Conservation (phyloP, 2,888 invertebrate species). For the Athrips mouffetella region DNA sequence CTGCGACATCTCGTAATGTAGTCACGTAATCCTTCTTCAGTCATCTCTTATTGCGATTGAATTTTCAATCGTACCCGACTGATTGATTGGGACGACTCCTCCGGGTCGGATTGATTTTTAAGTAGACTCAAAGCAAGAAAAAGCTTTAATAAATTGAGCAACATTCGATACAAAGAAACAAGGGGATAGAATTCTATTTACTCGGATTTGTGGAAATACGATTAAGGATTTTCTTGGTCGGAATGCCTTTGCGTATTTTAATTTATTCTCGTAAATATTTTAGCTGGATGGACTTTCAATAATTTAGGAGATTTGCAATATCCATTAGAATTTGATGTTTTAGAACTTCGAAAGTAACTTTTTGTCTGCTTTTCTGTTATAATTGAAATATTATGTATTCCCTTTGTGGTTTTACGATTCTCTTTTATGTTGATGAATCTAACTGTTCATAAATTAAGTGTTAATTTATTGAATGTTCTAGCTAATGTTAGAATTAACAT, state of each 20-base stretch:
- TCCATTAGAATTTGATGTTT: not conserved
- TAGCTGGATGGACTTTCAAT: constrained; percentile 10
- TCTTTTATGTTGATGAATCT: not conserved
- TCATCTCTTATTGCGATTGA: constrained; percentile 67
- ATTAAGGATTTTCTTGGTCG: constrained; percentile 39
- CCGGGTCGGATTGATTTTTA: constrained; percentile 62
- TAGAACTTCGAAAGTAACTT: not conserved
- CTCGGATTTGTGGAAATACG: constrained; percentile 51
- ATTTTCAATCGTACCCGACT: constrained; percentile 63
- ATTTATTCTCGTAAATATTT: constrained; percentile 31
- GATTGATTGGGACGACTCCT: constrained; percentile 70
- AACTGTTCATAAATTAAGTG: not conserved
- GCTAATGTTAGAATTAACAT: not conserved
- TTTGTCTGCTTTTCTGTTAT: not conserved
- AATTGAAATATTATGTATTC: not conserved
- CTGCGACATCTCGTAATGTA: constrained; percentile 50
- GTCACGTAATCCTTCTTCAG: constrained; percentile 67
- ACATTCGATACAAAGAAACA: constrained; percentile 60
- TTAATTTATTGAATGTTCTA: constrained; percentile 3
- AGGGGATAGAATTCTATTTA: constrained; percentile 56
- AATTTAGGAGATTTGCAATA: constrained; percentile 2
- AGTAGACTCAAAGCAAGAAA: constrained; percentile 60
- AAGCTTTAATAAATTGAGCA: constrained; percentile 62
- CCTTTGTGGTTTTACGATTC: not conserved
- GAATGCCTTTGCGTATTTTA: constrained; percentile 31